These are phyloP conservation scores for Parasteatoda tepidariorum DNA, from an alignment of 1,140 invertebrate genomes.

Conservation along the genomic window DNA sequence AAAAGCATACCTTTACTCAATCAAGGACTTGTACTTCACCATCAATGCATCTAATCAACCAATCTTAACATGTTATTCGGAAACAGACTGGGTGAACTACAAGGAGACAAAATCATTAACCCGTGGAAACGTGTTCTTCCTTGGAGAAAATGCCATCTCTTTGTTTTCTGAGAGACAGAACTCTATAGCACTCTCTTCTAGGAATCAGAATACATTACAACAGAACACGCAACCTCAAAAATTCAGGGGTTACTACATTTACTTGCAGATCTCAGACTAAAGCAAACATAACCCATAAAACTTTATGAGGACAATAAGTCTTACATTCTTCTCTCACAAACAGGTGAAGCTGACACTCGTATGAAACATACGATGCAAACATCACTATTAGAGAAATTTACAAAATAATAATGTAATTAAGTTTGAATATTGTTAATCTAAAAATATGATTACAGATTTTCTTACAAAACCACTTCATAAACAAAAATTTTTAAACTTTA, in stretches of 20 bases:
- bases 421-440: not conserved
- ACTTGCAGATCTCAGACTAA: not conserved
- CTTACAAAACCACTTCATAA: not conserved
- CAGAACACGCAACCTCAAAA: not conserved
- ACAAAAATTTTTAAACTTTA: not conserved
- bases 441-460: not conserved
- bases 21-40: not conserved
- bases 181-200: not conserved
- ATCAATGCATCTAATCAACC: not conserved
- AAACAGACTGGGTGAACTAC: not conserved
- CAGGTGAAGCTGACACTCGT: not conserved
- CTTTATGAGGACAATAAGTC: not conserved
- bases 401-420: not conserved
- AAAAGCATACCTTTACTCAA: not conserved
- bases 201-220: not conserved
- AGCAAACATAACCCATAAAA: no score
- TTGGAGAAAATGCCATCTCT: not conserved
- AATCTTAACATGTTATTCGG: not conserved
- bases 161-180: not conserved
- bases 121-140: not conserved
- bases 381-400: not conserved
- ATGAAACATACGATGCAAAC: not conserved
- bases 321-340: not conserved
- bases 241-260: not conserved
- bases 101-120: not conserved